These are phyloP conservation scores for Pseudotriccus pelzelni DNA, from an alignment of 2,797 vertebrate genomes.

Conservation along the genomic window DNA sequence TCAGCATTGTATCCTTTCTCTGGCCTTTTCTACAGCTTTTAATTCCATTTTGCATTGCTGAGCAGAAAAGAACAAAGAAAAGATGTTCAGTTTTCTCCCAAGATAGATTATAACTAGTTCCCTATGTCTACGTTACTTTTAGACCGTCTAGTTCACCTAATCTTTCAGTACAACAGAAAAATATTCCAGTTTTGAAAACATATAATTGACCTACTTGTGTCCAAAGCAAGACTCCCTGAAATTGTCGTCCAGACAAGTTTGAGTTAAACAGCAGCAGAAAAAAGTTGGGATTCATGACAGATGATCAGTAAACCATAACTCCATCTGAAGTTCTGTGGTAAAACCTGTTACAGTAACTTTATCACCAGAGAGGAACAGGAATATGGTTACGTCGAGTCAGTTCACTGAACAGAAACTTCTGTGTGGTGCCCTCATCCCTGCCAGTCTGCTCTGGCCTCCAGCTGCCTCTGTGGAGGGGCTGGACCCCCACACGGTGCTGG, in stretches of 20 bases:
- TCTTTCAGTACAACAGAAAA: not conserved
- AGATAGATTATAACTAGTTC: not conserved
- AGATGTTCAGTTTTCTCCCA: not conserved
- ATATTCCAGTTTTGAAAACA: not conserved
- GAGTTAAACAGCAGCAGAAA: not conserved
- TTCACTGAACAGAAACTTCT: not conserved
- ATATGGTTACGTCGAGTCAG: not conserved
- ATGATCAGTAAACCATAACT: not conserved
- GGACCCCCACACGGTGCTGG: accelerated
- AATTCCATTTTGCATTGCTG: not conserved
- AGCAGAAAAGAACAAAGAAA: not conserved
- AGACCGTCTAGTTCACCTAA: not conserved
- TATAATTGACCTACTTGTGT: not conserved
- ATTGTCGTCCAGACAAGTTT: not conserved
- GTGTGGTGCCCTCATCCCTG: not conserved
- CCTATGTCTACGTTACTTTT: not conserved
- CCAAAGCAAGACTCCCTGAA: not conserved
- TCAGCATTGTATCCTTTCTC: not conserved
- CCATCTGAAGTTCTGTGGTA: not conserved
- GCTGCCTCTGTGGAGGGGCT: not conserved
- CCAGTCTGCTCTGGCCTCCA: not conserved
- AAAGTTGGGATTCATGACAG: not conserved
- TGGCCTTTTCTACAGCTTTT: not conserved
- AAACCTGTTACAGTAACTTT: not conserved
- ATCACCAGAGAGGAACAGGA: not conserved